Percentiles rank a stretch among this genome's conserved stretches.
Evolutionary conservation across 2,888 invertebrate species (phyloP).

Genomic region (Callyntrura sp.): DNA sequence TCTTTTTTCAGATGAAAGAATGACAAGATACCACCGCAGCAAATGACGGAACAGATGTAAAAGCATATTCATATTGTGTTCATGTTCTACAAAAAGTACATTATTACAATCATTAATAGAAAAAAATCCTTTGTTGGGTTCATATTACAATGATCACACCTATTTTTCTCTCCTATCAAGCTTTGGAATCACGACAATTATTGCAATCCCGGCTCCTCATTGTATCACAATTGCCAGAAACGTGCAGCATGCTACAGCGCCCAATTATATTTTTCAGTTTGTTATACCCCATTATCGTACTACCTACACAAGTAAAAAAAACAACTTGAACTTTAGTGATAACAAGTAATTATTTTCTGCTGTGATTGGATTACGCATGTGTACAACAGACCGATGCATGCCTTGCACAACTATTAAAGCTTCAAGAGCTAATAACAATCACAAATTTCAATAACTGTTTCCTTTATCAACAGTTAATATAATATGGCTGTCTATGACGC

Average conservation of each 20-base stretch:
- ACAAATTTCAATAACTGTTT: conserved; percentile 35
- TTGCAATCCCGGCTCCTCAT: conserved; percentile 3
- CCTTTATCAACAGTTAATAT: conserved; percentile 50
- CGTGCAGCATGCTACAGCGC: background rate
- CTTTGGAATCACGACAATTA: conserved; percentile 60
- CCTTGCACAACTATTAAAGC: background rate
- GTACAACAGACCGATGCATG: background rate
- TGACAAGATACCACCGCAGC: conserved; percentile 61
- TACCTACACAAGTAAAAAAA: background rate
- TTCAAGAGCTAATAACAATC: background rate
- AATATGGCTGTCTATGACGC: background rate
- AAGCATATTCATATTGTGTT: conserved; percentile 25
- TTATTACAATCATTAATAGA: conserved; percentile 1
- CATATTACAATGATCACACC: conserved; percentile 76
- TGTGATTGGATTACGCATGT: background rate
- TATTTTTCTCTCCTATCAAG: conserved; percentile 57
- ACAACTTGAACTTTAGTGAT: background rate
- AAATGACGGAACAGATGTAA: conserved; percentile 61
- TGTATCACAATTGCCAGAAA: background rate
- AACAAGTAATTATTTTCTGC: background rate
- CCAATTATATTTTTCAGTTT: background rate
- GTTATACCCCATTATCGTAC: too few species aligned
- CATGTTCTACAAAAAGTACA: background rate
- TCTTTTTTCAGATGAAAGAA: conserved; percentile 47
- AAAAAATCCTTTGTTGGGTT: conserved; percentile 37